Percentiles rank a stretch among this genome's conserved stretches.
Conservation (phyloP, 1,140 invertebrate species). For the Antheraea pernyi region DNA sequence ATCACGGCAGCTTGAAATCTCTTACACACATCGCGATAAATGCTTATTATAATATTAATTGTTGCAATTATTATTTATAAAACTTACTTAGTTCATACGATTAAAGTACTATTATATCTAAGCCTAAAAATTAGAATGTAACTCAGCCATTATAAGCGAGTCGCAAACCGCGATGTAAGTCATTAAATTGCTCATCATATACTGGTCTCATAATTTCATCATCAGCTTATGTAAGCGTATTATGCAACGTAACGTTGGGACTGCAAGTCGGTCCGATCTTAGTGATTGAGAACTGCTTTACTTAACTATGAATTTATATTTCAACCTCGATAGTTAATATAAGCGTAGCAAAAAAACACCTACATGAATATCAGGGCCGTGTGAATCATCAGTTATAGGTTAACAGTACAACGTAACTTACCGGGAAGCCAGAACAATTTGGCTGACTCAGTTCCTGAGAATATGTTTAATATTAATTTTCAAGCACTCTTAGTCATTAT, state of each 20-base stretch:
- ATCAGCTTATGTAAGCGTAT: constrained; percentile 65
- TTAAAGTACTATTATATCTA: too few relatives aligned
- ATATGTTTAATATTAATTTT: constrained; percentile 6
- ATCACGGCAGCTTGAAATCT: too few relatives aligned
- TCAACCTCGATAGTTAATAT: neutral
- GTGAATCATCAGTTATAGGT: neutral
- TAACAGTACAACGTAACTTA: constrained; percentile 10
- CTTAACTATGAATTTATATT: neutral
- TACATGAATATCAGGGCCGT: neutral
- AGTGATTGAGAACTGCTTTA: constrained; percentile 17
- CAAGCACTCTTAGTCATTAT: constrained; percentile 16
- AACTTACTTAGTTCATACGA: too few relatives aligned
- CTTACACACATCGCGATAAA: too few relatives aligned
- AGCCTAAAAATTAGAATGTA: neutral
- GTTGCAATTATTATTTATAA: too few relatives aligned
- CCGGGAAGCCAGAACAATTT: constrained; percentile 8
- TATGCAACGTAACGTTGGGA: constrained; percentile 51
- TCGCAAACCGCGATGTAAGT: constrained; percentile 36
- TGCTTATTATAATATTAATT: too few relatives aligned
- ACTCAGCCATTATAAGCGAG: neutral
- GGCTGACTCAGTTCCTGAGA: constrained; percentile 23
- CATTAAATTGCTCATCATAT: constrained; percentile 56
- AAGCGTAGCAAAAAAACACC: neutral
- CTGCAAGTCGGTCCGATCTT: constrained; percentile 46
- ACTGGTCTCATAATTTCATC: constrained; percentile 44